A percentile compares a stretch with the other conserved stretches of the same genome.
Conservation (phyloP, 2,113 vertebrate species). For the Scolopax mira region DNA sequence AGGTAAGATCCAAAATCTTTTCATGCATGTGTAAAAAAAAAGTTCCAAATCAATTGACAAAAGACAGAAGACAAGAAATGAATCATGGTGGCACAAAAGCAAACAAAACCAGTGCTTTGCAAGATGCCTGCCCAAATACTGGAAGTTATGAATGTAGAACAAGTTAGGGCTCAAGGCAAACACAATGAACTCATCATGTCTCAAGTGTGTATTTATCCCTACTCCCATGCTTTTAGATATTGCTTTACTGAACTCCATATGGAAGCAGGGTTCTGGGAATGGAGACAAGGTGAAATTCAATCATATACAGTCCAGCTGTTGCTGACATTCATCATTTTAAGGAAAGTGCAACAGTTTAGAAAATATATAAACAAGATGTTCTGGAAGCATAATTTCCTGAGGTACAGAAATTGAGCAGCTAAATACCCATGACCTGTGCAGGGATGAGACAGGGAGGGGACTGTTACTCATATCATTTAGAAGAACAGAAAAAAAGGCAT, state of each 20-base stretch:
- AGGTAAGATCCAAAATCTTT: not conserved
- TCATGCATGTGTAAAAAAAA: not conserved
- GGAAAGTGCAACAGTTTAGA: conserved; percentile 43
- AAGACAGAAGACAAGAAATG: not conserved
- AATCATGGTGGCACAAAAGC: not conserved
- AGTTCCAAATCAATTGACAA: not conserved
- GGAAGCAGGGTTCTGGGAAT: conserved; percentile 48
- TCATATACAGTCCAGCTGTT: conserved; percentile 54
- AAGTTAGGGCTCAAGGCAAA: not conserved
- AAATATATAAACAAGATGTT: conserved; percentile 61
- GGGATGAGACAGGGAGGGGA: not conserved
- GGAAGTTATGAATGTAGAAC: not conserved
- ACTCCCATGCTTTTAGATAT: not conserved
- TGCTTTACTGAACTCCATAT: conserved; percentile 43
- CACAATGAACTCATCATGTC: not conserved
- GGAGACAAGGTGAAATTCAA: conserved; percentile 56
- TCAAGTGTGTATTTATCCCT: not conserved
- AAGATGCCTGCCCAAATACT: not conserved
- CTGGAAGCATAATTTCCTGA: conserved; percentile 41
- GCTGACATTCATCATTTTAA: conserved; percentile 55
- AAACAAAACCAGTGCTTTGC: not conserved
- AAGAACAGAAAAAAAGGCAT: not conserved
- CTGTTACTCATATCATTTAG: not conserved
- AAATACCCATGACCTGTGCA: conserved; percentile 7
- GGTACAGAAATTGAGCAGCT: conserved; percentile 41